phyloP scores from a whole-genome alignment of 2,797 vertebrate genomes.

The Falco cherrug region DNA sequence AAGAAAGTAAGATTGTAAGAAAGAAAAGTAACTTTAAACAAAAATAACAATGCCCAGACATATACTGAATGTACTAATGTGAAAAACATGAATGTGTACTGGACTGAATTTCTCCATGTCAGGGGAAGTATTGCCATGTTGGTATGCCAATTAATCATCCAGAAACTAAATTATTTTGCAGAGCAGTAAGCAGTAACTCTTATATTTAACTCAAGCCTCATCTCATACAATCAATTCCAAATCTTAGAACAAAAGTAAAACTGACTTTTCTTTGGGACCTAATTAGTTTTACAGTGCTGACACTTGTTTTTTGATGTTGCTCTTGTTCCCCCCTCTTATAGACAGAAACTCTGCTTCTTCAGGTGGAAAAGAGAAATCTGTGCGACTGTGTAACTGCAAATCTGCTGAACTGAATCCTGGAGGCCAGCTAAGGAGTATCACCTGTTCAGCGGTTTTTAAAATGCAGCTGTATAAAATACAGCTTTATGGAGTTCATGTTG shows the following conservation, averaged over 20 bases:
- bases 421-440: neutral
- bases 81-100: neutral
- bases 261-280: neutral
- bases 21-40: neutral
- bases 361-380: slow-evolving; percentile 88
- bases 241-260: neutral
- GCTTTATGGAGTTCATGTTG: neutral
- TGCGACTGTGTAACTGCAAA: slow-evolving; percentile 87
- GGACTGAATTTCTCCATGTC: neutral
- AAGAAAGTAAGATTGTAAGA: neutral
- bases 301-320: neutral
- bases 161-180: neutral
- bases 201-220: neutral
- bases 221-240: neutral
- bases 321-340: slow-evolving; percentile 55
- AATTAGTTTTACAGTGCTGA: neutral
- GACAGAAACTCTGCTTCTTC: slow-evolving; percentile 91
- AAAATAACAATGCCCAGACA: neutral
- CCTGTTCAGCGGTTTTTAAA: neutral
- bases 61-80: neutral
- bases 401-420: slow-evolving; percentile 82
- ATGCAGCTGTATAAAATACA: slow-evolving; percentile 31
- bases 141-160: neutral
- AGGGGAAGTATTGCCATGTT: neutral
- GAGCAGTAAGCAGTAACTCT: neutral